Evolutionary conservation across 2,888 invertebrate genomes (phyloP).

Genomic region (Cylindroiulus punctatus): DNA sequence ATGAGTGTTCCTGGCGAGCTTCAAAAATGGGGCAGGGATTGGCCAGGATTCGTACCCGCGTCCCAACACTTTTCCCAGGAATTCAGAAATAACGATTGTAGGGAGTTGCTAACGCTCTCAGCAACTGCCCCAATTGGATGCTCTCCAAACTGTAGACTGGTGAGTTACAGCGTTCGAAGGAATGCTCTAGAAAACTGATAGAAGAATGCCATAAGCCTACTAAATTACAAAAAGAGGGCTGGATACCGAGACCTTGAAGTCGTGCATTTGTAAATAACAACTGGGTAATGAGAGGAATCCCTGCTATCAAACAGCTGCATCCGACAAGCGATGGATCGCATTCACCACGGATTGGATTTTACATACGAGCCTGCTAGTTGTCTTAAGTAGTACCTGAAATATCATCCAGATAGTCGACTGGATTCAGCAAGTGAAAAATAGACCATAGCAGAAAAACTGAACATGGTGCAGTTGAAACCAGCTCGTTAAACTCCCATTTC

Average conservation of each 20-base stretch:
- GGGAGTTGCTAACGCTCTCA: neutral
- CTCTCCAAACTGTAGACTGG: neutral
- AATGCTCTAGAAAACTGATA: constrained; percentile 20
- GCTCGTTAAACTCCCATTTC: too few species aligned
- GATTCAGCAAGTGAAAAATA: neutral
- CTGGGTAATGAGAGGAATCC: constrained; percentile 26
- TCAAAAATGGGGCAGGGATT: neutral
- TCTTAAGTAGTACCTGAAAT: neutral
- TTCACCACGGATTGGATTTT: neutral
- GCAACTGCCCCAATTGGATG: constrained; percentile 1
- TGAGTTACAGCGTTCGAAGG: constrained; percentile 9
- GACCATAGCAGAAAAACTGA: too few species aligned
- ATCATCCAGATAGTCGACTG: neutral
- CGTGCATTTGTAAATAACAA: neutral
- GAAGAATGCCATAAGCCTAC: constrained; percentile 21
- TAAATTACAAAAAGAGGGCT: constrained; percentile 3
- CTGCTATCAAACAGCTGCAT: constrained; percentile 21
- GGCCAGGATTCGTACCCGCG: neutral
- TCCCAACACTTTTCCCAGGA: neutral
- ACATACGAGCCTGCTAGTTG: neutral
- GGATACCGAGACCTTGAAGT: constrained; percentile 1
- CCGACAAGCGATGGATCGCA: constrained; percentile 1
- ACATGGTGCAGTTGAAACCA: too few species aligned
- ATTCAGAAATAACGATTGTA: neutral
- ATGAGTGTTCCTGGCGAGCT: neutral